Evolutionary conservation across 2,797 vertebrate species (phyloP), one percentile per base, ranked within the genome.

Genomic region (Onychomys leucogaster): DNA sequence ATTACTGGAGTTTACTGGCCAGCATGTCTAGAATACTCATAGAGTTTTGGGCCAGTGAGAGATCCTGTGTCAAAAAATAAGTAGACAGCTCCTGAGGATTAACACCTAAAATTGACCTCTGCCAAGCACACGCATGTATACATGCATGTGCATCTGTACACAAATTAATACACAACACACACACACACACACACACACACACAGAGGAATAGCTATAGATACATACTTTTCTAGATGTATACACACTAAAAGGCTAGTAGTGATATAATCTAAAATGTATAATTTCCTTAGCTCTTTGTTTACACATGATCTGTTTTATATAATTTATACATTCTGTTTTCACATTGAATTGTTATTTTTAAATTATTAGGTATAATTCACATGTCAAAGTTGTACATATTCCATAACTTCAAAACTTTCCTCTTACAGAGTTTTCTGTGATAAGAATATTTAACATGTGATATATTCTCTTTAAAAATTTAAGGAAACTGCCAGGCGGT

Each of bases 251-350:
- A 95, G 16, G 29, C 46, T 61, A 95, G 37, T 75, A 82, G 27
- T 84, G 49, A 90, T 71, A 46, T 43, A 63, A 57, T 32, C 29
- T 83, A 93, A 67, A 14, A 65, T 89, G 17, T 73, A 86, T 43
- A 95, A 93, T 85, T 89, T 82, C 63, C 12, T 69, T 93, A 41
- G 29, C 75, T 90, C 75, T 90, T 92, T 46, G 23, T 63, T 92
- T 80, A 65, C 32, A 55, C 69, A 17, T 76, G 34, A 63, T 96
- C 34, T 75, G 76, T 43, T 95, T 89, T 90, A 84, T 89, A 69
- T 0, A 63, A 32, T 16, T 49, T 13, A 76, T 37, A 82, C 43
- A 57, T 10, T 81, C 19, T 80, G 16, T 67, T 86, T 91, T 25
- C 55, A 29, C 83, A 82, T 67, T 83, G 67, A 71, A 34, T 43